Base-by-base conservation (phyloP, 2,888 invertebrate genomes). In the Sicus ferrugineus region DNA sequence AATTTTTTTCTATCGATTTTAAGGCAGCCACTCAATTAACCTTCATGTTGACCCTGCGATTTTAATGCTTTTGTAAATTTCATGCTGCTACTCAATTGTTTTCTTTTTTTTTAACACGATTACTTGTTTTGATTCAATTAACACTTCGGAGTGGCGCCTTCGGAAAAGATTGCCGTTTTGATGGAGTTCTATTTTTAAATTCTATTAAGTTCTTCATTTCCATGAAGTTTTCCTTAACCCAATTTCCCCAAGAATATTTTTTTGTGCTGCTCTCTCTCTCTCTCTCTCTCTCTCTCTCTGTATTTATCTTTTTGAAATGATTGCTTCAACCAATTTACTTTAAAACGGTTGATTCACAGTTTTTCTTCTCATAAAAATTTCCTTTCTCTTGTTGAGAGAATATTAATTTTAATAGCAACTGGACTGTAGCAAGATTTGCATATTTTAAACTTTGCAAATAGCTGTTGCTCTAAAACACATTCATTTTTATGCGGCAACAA, bases 361-460 rank as follows among this genome's bases (percentile, higher is more conserved):
- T n/a, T n/a, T 54, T 54, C 54, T 7, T 26, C 28, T 23, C 28
- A 11, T 5, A 42, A 14, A n/a, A 42, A 42, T 42, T 54, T 54
- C 54, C 54, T 5, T 23, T 23, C 26, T 28, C 28, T 52, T 7
- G 52, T 5, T 21, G 26, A 52, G 26, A 16, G 54, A 54, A 54
- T 14, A 26, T 14, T 26, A 50, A 50, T 7, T 50, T n/a, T 48
- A 16, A n/a, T 50, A 54, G 11, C 26, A 54, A 46, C 26, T 61
- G 42, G 26, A 42, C 61, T 61, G 42, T 42, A 16, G 38, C n/a
- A 59, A 59, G 38, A 61, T 61, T 61, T 61, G 42, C 61, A 61
- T 61, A 26, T 61, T 61, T 61, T 11, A 23, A 42, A 42, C 42
- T 61, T 14, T 42, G 5, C 42, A 38, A 6, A 38, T 6, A 38